Conservation (phyloP, 92 coral and sea anemone genomes). For the Porites cylindrica region DNA sequence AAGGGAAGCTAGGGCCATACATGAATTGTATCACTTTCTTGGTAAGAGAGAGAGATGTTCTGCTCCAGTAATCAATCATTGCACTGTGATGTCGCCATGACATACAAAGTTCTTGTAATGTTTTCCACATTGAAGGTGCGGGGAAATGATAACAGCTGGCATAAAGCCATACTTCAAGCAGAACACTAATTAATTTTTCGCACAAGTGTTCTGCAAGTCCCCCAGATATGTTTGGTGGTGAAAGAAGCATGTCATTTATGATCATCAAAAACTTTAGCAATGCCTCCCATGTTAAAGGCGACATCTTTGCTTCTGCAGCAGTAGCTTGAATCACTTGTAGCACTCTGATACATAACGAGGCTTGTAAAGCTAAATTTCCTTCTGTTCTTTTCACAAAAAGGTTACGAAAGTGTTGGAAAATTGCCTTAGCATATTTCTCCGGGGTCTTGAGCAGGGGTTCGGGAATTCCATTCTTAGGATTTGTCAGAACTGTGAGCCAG, state of each 20-base stretch:
- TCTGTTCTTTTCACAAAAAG: conserved; percentile 82
- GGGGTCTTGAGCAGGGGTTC: conserved; percentile 81
- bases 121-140: conserved; percentile 96
- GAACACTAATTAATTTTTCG: conserved; percentile 80
- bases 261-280: conserved; percentile 85
- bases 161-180: conserved; percentile 94
- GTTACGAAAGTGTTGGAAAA: conserved; percentile 94
- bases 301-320: conserved; percentile 71
- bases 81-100: conserved; percentile 97
- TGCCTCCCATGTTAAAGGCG: conserved; percentile 89
- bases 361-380: conserved; percentile 95
- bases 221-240: conserved; percentile 92
- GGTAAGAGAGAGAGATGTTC: conserved; percentile 83
- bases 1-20: conserved; percentile 89
- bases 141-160: conserved; percentile 92
- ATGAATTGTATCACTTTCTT: conserved; percentile 84
- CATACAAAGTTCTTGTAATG: conserved; percentile 93
- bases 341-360: conserved; percentile 89
- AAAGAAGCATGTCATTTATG: conserved; percentile 83
- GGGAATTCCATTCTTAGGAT: conserved; percentile 87
- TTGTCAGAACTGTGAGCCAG: conserved; percentile 83
- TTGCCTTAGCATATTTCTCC: conserved; percentile 78
- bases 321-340: conserved; percentile 82
- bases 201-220: conserved; percentile 93
- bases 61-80: conserved; percentile 94